Percentiles rank a stretch among this genome's conserved stretches.
These are phyloP conservation scores for Megathymus violae DNA, from an alignment of 1,140 invertebrate species.

Conservation along the genomic window DNA sequence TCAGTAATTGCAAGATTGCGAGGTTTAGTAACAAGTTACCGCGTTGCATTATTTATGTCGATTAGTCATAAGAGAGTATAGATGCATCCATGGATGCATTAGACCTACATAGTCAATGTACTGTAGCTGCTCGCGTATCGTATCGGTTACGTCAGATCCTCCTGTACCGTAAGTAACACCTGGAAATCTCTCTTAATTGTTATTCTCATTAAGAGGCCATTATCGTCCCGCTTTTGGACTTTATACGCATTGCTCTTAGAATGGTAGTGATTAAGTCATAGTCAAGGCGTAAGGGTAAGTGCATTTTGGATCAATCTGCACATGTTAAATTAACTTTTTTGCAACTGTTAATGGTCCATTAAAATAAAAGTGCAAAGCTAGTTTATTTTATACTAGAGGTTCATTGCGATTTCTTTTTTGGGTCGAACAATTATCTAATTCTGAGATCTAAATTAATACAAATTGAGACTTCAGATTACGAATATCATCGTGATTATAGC, in stretches of 20 bases:
- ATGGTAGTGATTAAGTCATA: not conserved
- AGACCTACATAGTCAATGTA: slow-evolving; percentile 71
- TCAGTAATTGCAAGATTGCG: slow-evolving; percentile 28
- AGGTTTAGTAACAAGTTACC: slow-evolving; percentile 34
- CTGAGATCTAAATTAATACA: no score
- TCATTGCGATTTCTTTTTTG: no score
- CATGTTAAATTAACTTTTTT: no score
- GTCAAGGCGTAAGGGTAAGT: not conserved
- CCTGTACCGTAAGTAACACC: slow-evolving; percentile 38
- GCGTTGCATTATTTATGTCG: slow-evolving; percentile 32
- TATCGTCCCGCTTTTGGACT: not conserved
- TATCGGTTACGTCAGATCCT: slow-evolving; percentile 62
- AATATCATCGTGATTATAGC: no score
- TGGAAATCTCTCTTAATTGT: slow-evolving; percentile 14
- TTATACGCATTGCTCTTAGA: not conserved
- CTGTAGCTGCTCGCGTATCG: slow-evolving; percentile 62
- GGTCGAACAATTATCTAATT: no score
- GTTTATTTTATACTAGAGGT: no score
- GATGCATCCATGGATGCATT: slow-evolving; percentile 47
- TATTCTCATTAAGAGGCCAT: not conserved
- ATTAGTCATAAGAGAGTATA: slow-evolving; percentile 34
- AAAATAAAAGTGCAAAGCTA: no score
- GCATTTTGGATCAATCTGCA: not conserved
- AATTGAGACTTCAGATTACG: no score
- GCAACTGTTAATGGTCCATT: no score